Conservation (phyloP, 1,140 invertebrate species). For the Bombus terrestris region DNA sequence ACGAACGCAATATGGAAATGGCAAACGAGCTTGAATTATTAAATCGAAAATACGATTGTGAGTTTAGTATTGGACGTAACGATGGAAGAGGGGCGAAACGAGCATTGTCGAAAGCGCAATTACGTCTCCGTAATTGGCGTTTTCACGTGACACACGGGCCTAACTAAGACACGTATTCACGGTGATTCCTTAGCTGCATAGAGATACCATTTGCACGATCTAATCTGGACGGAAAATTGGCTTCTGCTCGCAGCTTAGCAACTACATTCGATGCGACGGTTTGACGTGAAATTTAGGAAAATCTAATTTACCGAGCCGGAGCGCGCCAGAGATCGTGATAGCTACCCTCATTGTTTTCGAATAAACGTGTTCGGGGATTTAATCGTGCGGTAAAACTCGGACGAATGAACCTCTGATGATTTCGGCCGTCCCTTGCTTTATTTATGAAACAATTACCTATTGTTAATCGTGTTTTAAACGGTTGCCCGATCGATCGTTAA, state of each 20-base stretch:
- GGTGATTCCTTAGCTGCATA: slow-evolving; percentile 31
- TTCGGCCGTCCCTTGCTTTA: neutral
- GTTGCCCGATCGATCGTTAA: neutral
- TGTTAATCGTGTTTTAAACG: neutral
- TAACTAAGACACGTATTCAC: slow-evolving; percentile 30
- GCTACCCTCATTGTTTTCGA: slow-evolving; percentile 17
- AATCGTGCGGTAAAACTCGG: slow-evolving; percentile 1
- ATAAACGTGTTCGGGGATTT: neutral
- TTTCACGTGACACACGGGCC: slow-evolving; percentile 25
- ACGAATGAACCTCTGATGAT: neutral
- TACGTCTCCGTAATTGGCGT: slow-evolving; percentile 32
- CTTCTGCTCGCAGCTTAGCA: slow-evolving; percentile 33
- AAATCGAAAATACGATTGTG: neutral
- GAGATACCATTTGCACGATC: slow-evolving; percentile 42
- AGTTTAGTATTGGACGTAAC: neutral
- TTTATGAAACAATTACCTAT: neutral
- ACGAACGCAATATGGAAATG: neutral
- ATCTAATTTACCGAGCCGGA: slow-evolving; percentile 36
- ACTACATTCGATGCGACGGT: slow-evolving; percentile 26
- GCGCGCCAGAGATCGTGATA: neutral
- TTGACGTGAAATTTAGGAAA: slow-evolving; percentile 29
- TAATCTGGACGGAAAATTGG: slow-evolving; percentile 45
- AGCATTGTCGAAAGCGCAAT: slow-evolving; percentile 9
- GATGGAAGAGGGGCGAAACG: neutral
- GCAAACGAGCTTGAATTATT: neutral